Conservation (phyloP, 1,140 invertebrate genomes). For the Diuraphis noxia region DNA sequence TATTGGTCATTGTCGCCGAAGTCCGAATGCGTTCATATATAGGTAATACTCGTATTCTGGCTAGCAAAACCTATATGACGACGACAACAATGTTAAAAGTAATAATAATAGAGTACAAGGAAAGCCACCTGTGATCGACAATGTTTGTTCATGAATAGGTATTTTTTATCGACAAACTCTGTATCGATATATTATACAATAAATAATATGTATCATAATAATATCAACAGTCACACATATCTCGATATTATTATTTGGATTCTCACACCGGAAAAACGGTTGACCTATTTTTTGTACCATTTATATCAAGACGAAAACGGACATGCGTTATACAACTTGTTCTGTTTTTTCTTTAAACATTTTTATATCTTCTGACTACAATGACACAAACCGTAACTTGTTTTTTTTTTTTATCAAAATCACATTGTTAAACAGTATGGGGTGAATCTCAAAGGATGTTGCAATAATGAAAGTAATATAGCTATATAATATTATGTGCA, state of each 20-base stretch:
- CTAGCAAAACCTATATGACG: neutral
- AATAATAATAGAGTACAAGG: slow-evolving; percentile 2
- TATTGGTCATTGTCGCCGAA: neutral
- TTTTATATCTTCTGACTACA: neutral
- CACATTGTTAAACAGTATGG: neutral
- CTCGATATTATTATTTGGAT: neutral
- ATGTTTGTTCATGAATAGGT: neutral
- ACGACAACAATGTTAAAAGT: neutral
- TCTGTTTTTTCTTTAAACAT: neutral
- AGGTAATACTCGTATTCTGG: neutral
- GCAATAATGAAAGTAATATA: neutral
- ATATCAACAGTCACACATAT: neutral
- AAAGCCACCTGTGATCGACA: neutral
- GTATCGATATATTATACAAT: neutral
- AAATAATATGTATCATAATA: neutral
- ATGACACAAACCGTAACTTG: neutral
- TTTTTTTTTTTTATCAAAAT: neutral
- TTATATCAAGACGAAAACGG: neutral
- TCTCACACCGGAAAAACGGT: neutral
- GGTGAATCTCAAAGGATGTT: neutral
- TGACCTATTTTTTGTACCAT: neutral
- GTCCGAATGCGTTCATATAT: neutral
- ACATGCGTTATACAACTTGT: neutral
- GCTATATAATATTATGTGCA: no score
- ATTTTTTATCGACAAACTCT: neutral